Base-by-base conservation (phyloP, 2,113 vertebrate genomes). In the Corythornis cristatus region DNA sequence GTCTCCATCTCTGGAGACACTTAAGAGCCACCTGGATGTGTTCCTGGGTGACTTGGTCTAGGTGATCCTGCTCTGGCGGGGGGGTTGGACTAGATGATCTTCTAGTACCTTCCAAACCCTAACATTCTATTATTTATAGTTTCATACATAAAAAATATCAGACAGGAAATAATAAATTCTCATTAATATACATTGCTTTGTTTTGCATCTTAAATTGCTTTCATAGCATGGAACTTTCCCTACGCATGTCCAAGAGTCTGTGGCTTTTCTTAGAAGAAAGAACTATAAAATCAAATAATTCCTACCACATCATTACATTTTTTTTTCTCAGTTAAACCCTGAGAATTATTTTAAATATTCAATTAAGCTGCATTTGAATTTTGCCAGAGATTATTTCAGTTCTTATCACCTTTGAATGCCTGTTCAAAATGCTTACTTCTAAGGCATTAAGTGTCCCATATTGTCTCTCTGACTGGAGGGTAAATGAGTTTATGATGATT, bases 331-430 rank as follows among this genome's bases (percentile, higher is more conserved):
- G 48, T 87, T 91, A 83, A 58, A 88, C 51, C 15, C 88, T 56
- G 25, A 60, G 46, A 95, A 89, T 70, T 8, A 65, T 85, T 93
- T 96, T 48, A 93, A 89, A 89, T 91, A 92, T 88, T 93, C 82
- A 94, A 67, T 94, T 96, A 93, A 87, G 42, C 29, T 58, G 79
- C 20, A 80, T 68, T 78, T 92, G 76, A 94, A 80, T 92, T 92
- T 92, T 85, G 19, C 33, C 46, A 77, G 88, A 88, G 72, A 94
- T 85, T 70, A 88, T 86, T 96, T 93, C 56, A 80, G 81, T 89
- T 91, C 87, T 89, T 94, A 92, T 83, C 87, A 92, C 78, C 60
- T 96, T 88, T 88, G 66, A 77, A 89, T 83, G 82, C 46, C 71
- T 85, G 40, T 74, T 95, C 46, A 87, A 92, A 92, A 89, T 74